These are phyloP conservation scores for Betta splendens DNA, from an alignment of 2,797 vertebrate species.

Conservation along the genomic window DNA sequence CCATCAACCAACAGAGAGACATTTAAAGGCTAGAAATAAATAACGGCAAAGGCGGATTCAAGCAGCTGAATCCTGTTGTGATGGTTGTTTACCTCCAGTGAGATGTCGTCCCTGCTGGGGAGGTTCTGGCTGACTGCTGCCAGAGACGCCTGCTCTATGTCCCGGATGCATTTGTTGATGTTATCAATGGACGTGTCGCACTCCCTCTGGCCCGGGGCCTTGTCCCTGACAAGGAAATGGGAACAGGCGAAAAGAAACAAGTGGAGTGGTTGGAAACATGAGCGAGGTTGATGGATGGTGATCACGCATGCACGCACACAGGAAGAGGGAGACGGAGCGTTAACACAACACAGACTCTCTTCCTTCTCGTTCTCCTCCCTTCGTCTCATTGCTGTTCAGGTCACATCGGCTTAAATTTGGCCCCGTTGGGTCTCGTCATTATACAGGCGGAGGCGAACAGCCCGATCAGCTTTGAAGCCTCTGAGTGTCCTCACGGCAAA, in stretches of 20 bases:
- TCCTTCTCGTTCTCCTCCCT: conserved; percentile 14
- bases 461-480: conserved; percentile 57
- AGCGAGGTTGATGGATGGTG: conserved; percentile 14
- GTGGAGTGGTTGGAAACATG: conserved; percentile 27
- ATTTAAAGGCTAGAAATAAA: background rate
- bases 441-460: conserved; percentile 29
- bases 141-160: conserved; percentile 97
- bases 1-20: background rate
- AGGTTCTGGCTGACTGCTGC: conserved; percentile 94
- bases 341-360: conserved; percentile 36
- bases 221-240: conserved; percentile 85
- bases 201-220: conserved; percentile 97
- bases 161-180: conserved; percentile 96
- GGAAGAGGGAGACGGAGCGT: conserved; percentile 16
- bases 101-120: conserved; percentile 95
- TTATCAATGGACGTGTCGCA: conserved; percentile 96
- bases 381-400: conserved; percentile 38
- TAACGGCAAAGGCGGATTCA: background rate
- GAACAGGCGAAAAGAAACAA: conserved; percentile 31
- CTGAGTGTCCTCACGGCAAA: conserved; percentile 33
- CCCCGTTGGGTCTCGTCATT: conserved; percentile 21
- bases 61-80: conserved; percentile 13
- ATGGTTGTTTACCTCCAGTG: conserved; percentile 87
- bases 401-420: conserved; percentile 42
- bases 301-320: too few species aligned